Percentiles rank a stretch among this genome's conserved stretches.
These are phyloP conservation scores for Polydrusus cervinus DNA, from an alignment of 2,888 invertebrate species.

Conservation along the genomic window DNA sequence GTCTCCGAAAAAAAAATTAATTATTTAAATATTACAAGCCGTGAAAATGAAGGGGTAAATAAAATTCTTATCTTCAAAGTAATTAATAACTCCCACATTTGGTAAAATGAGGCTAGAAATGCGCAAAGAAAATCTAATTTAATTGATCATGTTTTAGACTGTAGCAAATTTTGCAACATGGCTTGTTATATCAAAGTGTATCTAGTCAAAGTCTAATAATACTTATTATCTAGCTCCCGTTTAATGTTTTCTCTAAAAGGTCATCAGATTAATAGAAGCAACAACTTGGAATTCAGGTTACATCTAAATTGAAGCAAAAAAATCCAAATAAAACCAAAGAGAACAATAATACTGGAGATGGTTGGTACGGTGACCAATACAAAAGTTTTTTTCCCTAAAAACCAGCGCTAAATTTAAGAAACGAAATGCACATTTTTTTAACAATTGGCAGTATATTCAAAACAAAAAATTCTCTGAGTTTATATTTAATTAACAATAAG, in stretches of 20 bases:
- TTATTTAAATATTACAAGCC: too few species aligned
- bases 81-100: not conserved
- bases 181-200: constrained; percentile 6
- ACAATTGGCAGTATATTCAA: too few species aligned
- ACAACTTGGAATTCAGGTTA: constrained; percentile 14
- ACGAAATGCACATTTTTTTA: too few species aligned
- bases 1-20: too few species aligned
- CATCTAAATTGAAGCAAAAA: not conserved
- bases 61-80: not conserved
- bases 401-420: too few species aligned
- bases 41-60: too few species aligned
- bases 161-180: constrained; percentile 17
- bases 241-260: constrained; percentile 19
- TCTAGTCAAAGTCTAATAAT: constrained; percentile 17
- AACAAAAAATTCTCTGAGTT: too few species aligned
- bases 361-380: too few species aligned
- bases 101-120: not conserved
- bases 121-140: not conserved
- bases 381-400: too few species aligned
- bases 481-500: too few species aligned
- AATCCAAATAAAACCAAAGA: not conserved
- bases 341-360: not conserved
- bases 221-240: constrained; percentile 13
- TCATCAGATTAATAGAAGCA: constrained; percentile 20
- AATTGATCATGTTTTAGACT: not conserved